Evolutionary conservation across 2,888 invertebrate species (phyloP), one percentile per base, ranked within the genome.

Genomic region (Piscicola geometra): DNA sequence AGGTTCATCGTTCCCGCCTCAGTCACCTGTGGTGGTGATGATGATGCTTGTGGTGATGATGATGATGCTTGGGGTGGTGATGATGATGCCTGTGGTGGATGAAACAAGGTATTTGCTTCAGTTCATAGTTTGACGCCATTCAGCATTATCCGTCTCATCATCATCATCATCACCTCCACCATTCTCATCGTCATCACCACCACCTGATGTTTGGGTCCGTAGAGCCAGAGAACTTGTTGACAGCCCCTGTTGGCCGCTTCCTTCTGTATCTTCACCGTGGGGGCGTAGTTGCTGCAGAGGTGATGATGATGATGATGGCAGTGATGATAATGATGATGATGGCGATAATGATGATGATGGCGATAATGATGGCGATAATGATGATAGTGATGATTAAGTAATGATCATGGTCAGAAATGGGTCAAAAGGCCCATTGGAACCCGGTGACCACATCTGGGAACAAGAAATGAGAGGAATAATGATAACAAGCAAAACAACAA

Each of bases 1-100:
- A 99, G 90, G 85, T 99, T 99, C 99, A 99, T 99, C 21, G 97
- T 93, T 74, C 99, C 99, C 68, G 93, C 96, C 89, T 99, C 99
- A 0, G 99, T 98, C 35, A 99, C 84, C 84, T 94, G 90, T 21
- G n/a, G n/a, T n/a, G n/a, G n/a, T n/a, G n/a, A n/a, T n/a, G n/a
- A n/a, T n/a, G n/a, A n/a, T n/a, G n/a, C n/a, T n/a, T n/a, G n/a
- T n/a, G n/a, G n/a, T n/a, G n/a, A n/a, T n/a, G n/a, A n/a, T n/a
- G n/a, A n/a, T n/a, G n/a, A n/a, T n/a, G n/a, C n/a, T n/a, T n/a
- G n/a, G n/a, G n/a, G n/a, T n/a, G n/a, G n/a, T n/a, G n/a, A n/a
- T n/a, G n/a, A n/a, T n/a, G n/a, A n/a, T n/a, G n/a, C n/a, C n/a
- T n/a, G n/a, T n/a, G n/a, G n/a, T n/a, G n/a, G n/a, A n/a, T n/a